A percentile compares a stretch with the other conserved stretches of the same genome.
These are phyloP conservation scores for Alcedo atthis DNA, from an alignment of 2,797 vertebrate species.

Conservation along the genomic window DNA sequence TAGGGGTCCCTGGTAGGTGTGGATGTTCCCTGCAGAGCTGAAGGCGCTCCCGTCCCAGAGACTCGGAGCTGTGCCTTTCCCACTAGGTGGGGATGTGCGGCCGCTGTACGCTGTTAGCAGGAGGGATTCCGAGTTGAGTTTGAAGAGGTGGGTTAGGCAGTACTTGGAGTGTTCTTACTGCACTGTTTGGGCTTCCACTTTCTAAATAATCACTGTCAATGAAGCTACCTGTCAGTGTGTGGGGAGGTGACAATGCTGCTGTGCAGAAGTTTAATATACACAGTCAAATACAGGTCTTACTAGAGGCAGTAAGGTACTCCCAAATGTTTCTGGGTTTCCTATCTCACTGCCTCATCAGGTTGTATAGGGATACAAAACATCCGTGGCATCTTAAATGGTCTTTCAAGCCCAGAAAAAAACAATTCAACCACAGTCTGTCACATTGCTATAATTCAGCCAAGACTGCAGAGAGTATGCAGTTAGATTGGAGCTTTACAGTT, in stretches of 20 bases:
- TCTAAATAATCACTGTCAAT: neutral
- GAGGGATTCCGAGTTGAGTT: accelerated
- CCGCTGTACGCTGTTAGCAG: neutral
- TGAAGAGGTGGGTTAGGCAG: neutral
- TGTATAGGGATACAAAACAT: neutral
- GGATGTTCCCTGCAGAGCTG: neutral
- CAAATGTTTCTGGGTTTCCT: neutral
- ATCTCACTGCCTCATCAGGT: neutral
- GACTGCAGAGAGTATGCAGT: neutral
- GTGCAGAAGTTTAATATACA: neutral
- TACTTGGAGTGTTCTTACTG: neutral
- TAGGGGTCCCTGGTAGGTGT: no score
- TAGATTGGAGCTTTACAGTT: accelerated
- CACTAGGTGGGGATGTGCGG: slow-evolving; percentile 51
- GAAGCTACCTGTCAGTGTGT: no score
- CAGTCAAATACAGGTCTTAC: neutral
- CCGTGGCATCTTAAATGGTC: neutral
- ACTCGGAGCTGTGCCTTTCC: neutral
- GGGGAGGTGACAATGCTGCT: neutral
- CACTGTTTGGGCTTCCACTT: neutral
- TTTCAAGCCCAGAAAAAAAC: neutral
- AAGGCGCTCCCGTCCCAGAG: accelerated
- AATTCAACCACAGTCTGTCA: neutral
- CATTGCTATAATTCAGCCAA: neutral
- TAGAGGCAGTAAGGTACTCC: neutral